These are phyloP conservation scores for Pseudonaja textilis DNA, from an alignment of 2,113 vertebrate species.

Conservation along the genomic window DNA sequence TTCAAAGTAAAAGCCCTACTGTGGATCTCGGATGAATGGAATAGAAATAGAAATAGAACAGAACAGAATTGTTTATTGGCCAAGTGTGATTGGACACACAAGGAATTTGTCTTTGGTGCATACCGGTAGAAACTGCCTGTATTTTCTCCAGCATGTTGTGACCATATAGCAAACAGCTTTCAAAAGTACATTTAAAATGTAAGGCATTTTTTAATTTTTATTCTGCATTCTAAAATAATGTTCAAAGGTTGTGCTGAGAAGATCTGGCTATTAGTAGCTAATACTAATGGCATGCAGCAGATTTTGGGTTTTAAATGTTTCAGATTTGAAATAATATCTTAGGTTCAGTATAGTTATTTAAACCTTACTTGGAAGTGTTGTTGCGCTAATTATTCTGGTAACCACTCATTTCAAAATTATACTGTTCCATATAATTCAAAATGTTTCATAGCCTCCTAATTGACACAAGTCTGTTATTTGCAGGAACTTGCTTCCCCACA, in stretches of 20 bases:
- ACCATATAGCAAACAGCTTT: neutral
- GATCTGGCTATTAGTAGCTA: neutral
- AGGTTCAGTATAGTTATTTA: neutral
- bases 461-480: neutral
- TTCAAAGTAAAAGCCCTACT: neutral
- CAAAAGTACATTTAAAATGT: neutral
- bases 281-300: neutral
- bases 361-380: neutral
- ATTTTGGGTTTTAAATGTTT: neutral
- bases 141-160: neutral
- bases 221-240: neutral
- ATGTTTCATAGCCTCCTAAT: neutral
- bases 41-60: neutral
- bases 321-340: neutral
- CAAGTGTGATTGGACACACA: too few relatives aligned
- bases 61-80: too few relatives aligned
- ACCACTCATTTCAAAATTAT: neutral
- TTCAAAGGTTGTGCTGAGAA: neutral
- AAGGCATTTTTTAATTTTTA: neutral
- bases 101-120: too few relatives aligned
- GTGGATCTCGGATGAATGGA: neutral
- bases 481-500: neutral
- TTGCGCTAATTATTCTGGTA: neutral
- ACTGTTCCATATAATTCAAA: neutral
- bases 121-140: neutral